Percentiles rank a stretch among this genome's conserved stretches.
phyloP scores from a whole-genome alignment of 2,888 invertebrate genomes.

The Drosophila villosipedis region DNA sequence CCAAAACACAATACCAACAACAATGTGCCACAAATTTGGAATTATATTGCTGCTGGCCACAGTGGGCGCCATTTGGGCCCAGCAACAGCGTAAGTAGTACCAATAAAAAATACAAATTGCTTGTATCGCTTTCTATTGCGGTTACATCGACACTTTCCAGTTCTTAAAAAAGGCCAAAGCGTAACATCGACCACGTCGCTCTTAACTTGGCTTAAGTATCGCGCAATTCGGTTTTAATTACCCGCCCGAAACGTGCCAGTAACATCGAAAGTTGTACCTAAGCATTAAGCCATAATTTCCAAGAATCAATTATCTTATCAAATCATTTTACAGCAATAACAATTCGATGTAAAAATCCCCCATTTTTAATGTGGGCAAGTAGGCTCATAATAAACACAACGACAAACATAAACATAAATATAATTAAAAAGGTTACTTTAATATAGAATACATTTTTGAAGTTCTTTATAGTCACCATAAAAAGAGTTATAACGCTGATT shows the following conservation, averaged over 20 bases:
- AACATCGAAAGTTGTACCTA: slow-evolving; percentile 34
- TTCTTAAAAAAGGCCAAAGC: slow-evolving; percentile 23
- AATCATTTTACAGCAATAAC: background rate
- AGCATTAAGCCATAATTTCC: slow-evolving; percentile 11
- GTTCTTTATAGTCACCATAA: background rate
- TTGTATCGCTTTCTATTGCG: slow-evolving; percentile 39
- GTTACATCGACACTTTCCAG: slow-evolving; percentile 39
- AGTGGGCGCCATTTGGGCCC: slow-evolving; percentile 63
- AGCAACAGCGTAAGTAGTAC: slow-evolving; percentile 79
- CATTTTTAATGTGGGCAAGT: background rate
- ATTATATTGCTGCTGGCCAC: slow-evolving; percentile 64
- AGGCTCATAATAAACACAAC: background rate
- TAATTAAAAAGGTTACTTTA: background rate
- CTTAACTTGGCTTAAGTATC: slow-evolving; percentile 30
- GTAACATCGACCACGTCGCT: slow-evolving; percentile 35
- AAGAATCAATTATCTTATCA: slow-evolving; percentile 15
- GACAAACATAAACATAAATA: too few species aligned
- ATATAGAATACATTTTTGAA: background rate
- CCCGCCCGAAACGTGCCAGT: slow-evolving; percentile 36
- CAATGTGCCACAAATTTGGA: slow-evolving; percentile 70
- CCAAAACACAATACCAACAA: slow-evolving; percentile 38
- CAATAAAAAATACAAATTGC: slow-evolving; percentile 5
- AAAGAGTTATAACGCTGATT: background rate
- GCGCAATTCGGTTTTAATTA: slow-evolving; percentile 52
- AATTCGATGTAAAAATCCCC: background rate